These are phyloP conservation scores for Aphidius gifuensis DNA, from an alignment of 1,140 invertebrate species.

Conservation along the genomic window DNA sequence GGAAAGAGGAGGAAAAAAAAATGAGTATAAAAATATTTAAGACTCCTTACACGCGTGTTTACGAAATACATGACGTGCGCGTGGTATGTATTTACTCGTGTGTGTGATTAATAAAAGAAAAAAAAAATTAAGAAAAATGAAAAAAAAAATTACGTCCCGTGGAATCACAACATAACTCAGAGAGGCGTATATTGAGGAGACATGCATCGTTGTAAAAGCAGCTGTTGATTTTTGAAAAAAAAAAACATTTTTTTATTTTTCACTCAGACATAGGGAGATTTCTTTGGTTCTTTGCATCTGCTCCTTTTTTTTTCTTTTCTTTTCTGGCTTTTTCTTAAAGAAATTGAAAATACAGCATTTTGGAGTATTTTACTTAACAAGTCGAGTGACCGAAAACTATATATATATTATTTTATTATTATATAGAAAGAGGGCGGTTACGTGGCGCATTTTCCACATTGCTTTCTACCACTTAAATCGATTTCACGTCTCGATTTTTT, in stretches of 20 bases:
- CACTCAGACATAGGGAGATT: not conserved
- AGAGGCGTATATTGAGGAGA: slow-evolving; percentile 10
- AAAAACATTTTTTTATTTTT: slow-evolving; percentile 15
- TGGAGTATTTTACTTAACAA: too few species aligned
- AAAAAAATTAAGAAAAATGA: too few species aligned
- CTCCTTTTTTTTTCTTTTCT: slow-evolving; percentile 1
- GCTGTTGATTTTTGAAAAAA: slow-evolving; percentile 17
- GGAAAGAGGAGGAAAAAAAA: not conserved
- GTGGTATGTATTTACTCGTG: slow-evolving; percentile 11
- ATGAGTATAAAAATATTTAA: slow-evolving; percentile 4
- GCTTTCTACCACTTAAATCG: too few species aligned
- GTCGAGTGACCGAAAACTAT: too few species aligned
- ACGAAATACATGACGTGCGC: slow-evolving; percentile 22
- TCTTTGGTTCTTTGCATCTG: not conserved
- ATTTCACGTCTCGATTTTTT: slow-evolving; percentile 12
- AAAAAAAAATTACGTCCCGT: slow-evolving; percentile 13
- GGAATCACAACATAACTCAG: slow-evolving; percentile 27
- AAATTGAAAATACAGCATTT: too few species aligned
- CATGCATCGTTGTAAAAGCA: slow-evolving; percentile 3
- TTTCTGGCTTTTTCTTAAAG: too few species aligned
- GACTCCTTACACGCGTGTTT: slow-evolving; percentile 15
- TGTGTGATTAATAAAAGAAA: slow-evolving; percentile 7
- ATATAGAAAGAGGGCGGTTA: not conserved
- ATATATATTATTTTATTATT: too few species aligned
- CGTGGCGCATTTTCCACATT: slow-evolving; percentile 14